phyloP scores from a whole-genome alignment of 2,113 vertebrate species.

The Rhea pennata region DNA sequence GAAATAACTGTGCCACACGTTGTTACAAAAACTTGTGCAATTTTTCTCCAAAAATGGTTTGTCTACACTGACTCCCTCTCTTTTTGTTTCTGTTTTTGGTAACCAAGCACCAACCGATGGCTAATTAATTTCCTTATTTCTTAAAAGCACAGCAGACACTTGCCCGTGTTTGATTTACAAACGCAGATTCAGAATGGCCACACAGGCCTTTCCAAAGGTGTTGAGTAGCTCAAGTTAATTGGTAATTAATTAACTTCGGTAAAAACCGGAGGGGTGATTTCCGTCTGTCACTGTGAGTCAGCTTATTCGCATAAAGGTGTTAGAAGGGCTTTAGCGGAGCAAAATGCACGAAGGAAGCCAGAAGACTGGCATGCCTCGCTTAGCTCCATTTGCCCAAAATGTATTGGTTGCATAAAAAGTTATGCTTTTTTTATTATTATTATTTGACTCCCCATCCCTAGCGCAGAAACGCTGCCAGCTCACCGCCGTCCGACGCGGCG shows the following conservation, averaged over 20 bases:
- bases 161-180: neutral
- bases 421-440: neutral
- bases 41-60: neutral
- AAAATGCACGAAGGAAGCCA: accelerated
- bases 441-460: neutral
- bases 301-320: neutral
- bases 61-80: neutral
- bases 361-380: neutral
- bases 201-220: neutral
- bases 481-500: neutral
- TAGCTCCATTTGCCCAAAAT: neutral
- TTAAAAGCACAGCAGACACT: neutral
- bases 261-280: neutral
- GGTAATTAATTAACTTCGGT: constrained; percentile 9
- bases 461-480: neutral
- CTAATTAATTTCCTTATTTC: neutral
- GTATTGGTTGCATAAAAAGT: neutral
- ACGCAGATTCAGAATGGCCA: neutral
- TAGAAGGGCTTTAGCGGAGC: neutral
- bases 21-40: neutral
- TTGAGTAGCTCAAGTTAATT: neutral
- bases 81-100: neutral
- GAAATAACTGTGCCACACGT: neutral
- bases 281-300: neutral
- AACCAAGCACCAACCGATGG: neutral